Base-by-base conservation (phyloP, 1,140 invertebrate species). In the Heliothis virescens region DNA sequence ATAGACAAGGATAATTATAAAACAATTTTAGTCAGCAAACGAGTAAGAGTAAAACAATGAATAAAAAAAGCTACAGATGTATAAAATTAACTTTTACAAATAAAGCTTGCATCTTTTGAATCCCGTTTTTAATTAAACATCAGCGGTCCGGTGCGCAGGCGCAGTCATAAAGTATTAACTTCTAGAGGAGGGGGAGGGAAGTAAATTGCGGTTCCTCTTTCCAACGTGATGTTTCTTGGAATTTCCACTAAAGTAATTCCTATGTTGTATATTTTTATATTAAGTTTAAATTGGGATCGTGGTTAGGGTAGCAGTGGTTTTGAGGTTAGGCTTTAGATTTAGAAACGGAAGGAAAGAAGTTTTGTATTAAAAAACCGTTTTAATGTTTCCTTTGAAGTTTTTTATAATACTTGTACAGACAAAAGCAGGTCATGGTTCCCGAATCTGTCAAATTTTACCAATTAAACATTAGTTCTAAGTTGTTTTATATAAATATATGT, bases 51-150 rank as follows among this genome's bases (percentile, higher is more conserved):
- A 1, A 69, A 21, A 21, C 9, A 26, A 53, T 15, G 21, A 52
- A 52, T n/a, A 65, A 65, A 65, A 65, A 65, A 47, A 21, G 11
- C n/a, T 12, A 76, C 74, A 76, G 47, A 65, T 76, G 60, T 76
- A 65, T 52, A 76, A 76, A 76, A 76, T 76, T 76, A 63, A 76
- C 47, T 63, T 76, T 76, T 63, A 63, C 60, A 76, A 76, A 76
- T 76, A 76, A 76, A 76, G 74, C 74, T 63, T 52, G 74, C 74
- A 65, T 62, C 59, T 76, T 76, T 76, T 59, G 74, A 50, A 53
- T 76, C 74, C 74, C 74, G 74, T 76, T 76, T 76, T 76, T 76
- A 76, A 76, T 76, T 76, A 65, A 76, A 65, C 74, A 65, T 53
- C 18, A 48, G 60, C 21, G 74, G 41, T 60, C 26, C 60, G 74